These are phyloP conservation scores for Chaetodon auriga DNA, from an alignment of 2,113 vertebrate genomes.

Conservation along the genomic window DNA sequence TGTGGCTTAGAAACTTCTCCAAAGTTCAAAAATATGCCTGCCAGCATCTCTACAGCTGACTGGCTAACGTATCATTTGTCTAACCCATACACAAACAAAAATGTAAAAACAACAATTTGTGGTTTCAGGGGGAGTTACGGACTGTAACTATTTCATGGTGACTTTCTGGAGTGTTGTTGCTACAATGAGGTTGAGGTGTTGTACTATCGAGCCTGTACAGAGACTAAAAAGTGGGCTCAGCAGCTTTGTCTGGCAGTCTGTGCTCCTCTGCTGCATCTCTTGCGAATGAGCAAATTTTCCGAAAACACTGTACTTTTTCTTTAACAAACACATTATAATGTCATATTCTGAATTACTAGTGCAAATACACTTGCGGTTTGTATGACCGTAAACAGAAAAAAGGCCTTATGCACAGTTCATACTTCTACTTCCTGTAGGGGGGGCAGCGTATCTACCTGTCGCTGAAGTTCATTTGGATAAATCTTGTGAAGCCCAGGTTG, in stretches of 20 bases:
- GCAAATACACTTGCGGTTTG: not conserved
- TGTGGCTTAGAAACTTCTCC: not conserved
- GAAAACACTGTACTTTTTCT: not conserved
- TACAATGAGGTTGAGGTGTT: not conserved
- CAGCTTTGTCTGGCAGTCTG: not conserved
- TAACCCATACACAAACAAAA: not conserved
- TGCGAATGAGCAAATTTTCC: not conserved
- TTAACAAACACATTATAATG: too few species aligned
- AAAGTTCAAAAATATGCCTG: not conserved
- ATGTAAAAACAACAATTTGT: conserved; percentile 1
- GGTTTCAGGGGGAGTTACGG: not conserved
- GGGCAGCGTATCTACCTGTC: not conserved
- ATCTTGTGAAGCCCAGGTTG: not conserved
- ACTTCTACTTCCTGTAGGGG: not conserved
- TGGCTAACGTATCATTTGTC: not conserved
- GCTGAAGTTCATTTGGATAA: not conserved
- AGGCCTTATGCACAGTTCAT: not conserved
- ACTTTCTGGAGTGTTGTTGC: not conserved
- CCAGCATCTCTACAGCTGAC: not conserved
- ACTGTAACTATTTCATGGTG: not conserved
- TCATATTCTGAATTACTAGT: not conserved
- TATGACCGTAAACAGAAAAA: not conserved
- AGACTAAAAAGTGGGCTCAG: not conserved
- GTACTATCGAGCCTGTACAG: not conserved
- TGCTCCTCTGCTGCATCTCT: not conserved